Base-by-base conservation (phyloP, 2,888 invertebrate genomes). In the Syrista parreyssii region DNA sequence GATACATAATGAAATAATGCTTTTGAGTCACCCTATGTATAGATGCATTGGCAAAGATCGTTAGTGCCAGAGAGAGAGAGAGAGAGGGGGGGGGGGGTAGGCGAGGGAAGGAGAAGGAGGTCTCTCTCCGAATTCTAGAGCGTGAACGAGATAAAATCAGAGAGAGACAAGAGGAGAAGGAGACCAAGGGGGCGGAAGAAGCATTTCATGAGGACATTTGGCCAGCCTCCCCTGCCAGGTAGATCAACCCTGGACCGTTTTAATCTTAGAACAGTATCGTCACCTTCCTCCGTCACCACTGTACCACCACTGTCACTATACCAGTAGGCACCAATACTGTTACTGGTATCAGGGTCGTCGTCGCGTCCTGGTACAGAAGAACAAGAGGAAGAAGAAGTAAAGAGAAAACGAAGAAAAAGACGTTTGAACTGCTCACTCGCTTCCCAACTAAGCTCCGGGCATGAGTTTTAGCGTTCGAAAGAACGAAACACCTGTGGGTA, bases 261-360 rank as follows among this genome's bases (percentile, higher is more conserved):
- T 86, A 86, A 86, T 86, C 86, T 86, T 86, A 84, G 86, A 84
- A 82, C 81, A 81, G 72, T 71, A 31, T 31, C 71, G 71, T 71
- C 69, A 32, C 1, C 12, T 4, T 30, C 78, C 68, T 32, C 73
- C 76, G 55, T 76, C 81, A 79, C 80, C 74, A 75, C 75, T 80
- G 73, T 73, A 68, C 68, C 23, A 33, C 33, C 68, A 33, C 40
- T 76, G 79, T 69, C 78, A 69, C 78, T 40, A 68, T 77, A 84
- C 74, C 79, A 84, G 80, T 23, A 23, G 40, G 9, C 55, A 55
- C 55, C 55, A 55, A 55, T 55, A 55, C 55, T 55, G 23, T 9
- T 55, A 55, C 55, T 9, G 55, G 55, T 23, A 9, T 0, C 55
- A 23, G 15, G 15, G 9, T 23, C 55, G 55, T 23, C 55, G 9